Base-by-base conservation (phyloP, 1,140 invertebrate genomes). In the Achroia grisella region DNA sequence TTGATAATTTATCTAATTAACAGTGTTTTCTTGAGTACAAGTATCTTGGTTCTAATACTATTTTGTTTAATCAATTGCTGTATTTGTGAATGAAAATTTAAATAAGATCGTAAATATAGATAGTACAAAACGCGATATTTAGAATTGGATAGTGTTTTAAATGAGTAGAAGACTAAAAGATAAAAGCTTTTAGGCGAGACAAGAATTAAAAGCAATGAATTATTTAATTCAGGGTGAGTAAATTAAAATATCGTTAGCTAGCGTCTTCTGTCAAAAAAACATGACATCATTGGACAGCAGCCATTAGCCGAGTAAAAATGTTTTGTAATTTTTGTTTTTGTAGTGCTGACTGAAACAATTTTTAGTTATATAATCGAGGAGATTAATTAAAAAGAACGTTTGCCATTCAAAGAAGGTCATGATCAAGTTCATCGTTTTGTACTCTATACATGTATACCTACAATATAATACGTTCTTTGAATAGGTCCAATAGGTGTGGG, bases 1-100 rank as follows among this genome's bases (percentile, higher is more conserved):
- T 57, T 60, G 67, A 60, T 66, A 77, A 73, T 66, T 67, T 54
- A 56, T 65, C 41, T 62, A 64, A 68, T 77, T 65, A 68, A 66
- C 31, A 59, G 55, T 62, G 56, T 64, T 64, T 67, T 47, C 39
- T 48, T 32, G 37, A 33, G 28, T 41, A 41, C 6, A 23, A 23
- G 17, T 3, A 23, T 23, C 17, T 23, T 23, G 17, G 17, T 23
- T 23, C 17, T 23, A 23, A 3, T 23, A 23, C 17, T 23, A 23
- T 23, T 6, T 3, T 23, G 6, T 2, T 23, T 23, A 23, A 23
- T 3, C 6, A n/a, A 23, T 23, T 23, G 6, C 6, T 23, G 2
- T 23, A 23, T 39, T 6, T 13, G 10, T 42, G 31, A 11, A 10
- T 42, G 31, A 31, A 13, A 31, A 30, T 42, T 28, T 8, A 11